These are phyloP conservation scores for Tenthredo amoena DNA, from an alignment of 2,888 invertebrate species.

Conservation along the genomic window DNA sequence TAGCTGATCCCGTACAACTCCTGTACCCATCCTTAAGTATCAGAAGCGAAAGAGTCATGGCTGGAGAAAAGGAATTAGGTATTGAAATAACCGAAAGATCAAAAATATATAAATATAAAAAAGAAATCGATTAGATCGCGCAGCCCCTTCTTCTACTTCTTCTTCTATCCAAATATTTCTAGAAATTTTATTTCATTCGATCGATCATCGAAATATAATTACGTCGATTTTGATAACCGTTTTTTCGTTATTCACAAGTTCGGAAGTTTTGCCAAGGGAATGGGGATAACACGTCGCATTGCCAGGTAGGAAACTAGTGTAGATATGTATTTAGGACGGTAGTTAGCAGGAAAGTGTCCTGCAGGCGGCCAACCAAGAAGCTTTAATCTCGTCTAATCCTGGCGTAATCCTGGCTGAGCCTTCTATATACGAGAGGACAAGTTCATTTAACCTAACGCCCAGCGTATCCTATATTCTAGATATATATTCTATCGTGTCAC, in stretches of 20 bases:
- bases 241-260: neutral
- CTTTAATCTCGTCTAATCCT: constrained; percentile 75
- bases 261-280: neutral
- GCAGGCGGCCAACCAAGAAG: constrained; percentile 57
- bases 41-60: neutral
- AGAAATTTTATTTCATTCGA: neutral
- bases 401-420: constrained; percentile 66
- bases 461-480: constrained; percentile 14
- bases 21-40: neutral
- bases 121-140: neutral
- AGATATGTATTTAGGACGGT: constrained; percentile 70
- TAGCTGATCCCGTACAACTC: neutral
- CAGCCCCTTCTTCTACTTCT: neutral
- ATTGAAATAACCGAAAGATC: neutral
- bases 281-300: neutral
- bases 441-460: constrained; percentile 63
- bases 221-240: too few species aligned
- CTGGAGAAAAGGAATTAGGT: neutral
- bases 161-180: neutral
- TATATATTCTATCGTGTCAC: constrained; percentile 34
- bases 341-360: constrained; percentile 71
- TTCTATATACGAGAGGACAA: constrained; percentile 56
- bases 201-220: too few species aligned
- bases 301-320: constrained; percentile 1
- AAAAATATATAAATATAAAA: neutral